Evolutionary conservation across 1,140 invertebrate genomes (phyloP).

Genomic region (Medauroidea extradentata): DNA sequence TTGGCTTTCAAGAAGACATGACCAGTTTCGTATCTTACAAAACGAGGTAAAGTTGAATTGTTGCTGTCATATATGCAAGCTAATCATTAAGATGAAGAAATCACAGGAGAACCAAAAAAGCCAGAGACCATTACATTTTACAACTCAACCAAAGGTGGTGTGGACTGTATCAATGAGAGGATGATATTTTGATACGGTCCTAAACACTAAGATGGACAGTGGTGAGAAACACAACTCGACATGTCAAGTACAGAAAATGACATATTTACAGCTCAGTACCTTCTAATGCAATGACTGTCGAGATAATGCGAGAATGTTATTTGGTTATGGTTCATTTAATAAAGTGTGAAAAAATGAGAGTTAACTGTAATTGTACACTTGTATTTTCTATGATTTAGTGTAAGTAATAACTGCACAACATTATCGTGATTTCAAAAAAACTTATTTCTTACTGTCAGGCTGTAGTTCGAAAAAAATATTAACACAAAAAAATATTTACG

Average conservation of each 20-base stretch:
- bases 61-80: slow-evolving; percentile 27
- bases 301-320: too few relatives aligned
- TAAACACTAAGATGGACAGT: slow-evolving; percentile 18
- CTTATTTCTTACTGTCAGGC: too few relatives aligned
- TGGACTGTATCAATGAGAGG: slow-evolving; percentile 39
- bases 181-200: slow-evolving; percentile 18
- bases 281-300: neutral
- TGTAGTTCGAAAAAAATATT: too few relatives aligned
- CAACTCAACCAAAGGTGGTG: slow-evolving; percentile 41
- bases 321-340: too few relatives aligned
- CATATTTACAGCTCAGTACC: neutral
- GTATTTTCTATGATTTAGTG: too few relatives aligned
- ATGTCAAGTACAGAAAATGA: neutral
- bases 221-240: neutral
- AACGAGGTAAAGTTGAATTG: slow-evolving; percentile 25
- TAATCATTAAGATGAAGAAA: slow-evolving; percentile 16
- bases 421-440: too few relatives aligned
- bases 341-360: too few relatives aligned
- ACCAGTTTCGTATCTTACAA: slow-evolving; percentile 30
- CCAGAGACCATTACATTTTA: slow-evolving; percentile 39
- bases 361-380: too few relatives aligned
- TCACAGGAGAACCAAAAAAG: slow-evolving; percentile 25
- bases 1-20: slow-evolving; percentile 28
- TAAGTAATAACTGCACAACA: too few relatives aligned
- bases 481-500: too few relatives aligned